Conservation (phyloP, 2,888 invertebrate genomes). For the Drosophila borborema region DNA sequence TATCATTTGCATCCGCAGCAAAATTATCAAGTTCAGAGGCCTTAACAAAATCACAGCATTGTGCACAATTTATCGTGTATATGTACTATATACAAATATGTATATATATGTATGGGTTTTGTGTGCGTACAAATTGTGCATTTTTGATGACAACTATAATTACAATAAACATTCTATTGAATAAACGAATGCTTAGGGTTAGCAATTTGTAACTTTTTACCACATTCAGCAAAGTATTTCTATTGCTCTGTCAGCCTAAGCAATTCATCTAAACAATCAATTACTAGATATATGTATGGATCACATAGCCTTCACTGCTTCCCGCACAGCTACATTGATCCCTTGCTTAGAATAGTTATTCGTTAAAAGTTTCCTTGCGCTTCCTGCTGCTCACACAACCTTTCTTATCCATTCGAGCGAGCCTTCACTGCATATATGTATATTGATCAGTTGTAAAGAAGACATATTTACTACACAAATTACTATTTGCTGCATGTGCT, state of each 20-base stretch:
- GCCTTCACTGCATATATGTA: background rate
- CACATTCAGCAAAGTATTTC: background rate
- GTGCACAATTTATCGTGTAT: constrained; percentile 22
- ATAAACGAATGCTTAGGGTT: background rate
- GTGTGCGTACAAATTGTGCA: background rate
- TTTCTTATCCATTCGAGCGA: background rate
- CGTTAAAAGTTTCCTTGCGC: background rate
- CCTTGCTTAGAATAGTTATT: background rate
- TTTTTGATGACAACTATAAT: constrained; percentile 2
- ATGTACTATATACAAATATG: background rate
- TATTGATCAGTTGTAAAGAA: background rate
- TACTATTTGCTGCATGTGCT: background rate
- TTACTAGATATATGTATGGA: background rate
- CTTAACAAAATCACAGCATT: constrained; percentile 18
- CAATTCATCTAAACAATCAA: background rate
- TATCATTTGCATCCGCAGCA: constrained; percentile 67
- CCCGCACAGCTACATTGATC: background rate
- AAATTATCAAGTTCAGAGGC: constrained; percentile 40
- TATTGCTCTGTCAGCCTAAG: background rate
- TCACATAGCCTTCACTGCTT: too few species aligned
- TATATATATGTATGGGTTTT: background rate
- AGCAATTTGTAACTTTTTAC: background rate
- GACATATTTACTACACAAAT: background rate
- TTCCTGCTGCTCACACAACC: background rate
- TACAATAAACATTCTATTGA: constrained; percentile 2